phyloP scores from a whole-genome alignment of 2,113 vertebrate genomes.

The Spilogale gracilis region DNA sequence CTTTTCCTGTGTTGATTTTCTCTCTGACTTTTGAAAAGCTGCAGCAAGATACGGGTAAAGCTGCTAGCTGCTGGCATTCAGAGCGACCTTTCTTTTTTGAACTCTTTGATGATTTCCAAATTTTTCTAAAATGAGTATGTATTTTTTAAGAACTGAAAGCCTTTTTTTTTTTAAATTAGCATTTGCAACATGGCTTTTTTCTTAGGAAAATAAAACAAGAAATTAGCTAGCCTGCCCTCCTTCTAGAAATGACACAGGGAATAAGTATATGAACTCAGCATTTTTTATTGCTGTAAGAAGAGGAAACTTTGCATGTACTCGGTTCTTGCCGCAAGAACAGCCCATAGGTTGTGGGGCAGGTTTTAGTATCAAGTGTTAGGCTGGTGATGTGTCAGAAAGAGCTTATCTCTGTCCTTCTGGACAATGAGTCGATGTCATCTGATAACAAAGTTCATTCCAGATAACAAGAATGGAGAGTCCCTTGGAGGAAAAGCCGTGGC shows the following conservation, averaged over 20 bases:
- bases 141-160: neutral
- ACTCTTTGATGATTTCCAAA: neutral
- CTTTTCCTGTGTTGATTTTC: slow-evolving; percentile 29
- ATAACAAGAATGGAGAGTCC: neutral
- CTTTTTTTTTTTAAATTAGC: neutral
- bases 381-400: neutral
- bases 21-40: neutral
- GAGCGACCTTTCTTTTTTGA: neutral
- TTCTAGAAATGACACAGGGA: slow-evolving; percentile 30
- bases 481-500: neutral
- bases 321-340: neutral
- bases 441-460: neutral
- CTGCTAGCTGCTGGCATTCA: neutral
- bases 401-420: neutral
- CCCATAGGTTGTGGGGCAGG: neutral
- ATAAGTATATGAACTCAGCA: neutral
- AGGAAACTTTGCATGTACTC: slow-evolving; percentile 8
- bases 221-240: neutral
- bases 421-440: neutral
- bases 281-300: slow-evolving; percentile 33
- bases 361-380: neutral
- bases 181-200: slow-evolving; percentile 22
- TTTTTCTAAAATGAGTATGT: neutral
- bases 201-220: neutral
- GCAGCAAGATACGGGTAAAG: neutral